phyloP scores from a whole-genome alignment of 2,113 vertebrate genomes.

The Thymallus thymallus region DNA sequence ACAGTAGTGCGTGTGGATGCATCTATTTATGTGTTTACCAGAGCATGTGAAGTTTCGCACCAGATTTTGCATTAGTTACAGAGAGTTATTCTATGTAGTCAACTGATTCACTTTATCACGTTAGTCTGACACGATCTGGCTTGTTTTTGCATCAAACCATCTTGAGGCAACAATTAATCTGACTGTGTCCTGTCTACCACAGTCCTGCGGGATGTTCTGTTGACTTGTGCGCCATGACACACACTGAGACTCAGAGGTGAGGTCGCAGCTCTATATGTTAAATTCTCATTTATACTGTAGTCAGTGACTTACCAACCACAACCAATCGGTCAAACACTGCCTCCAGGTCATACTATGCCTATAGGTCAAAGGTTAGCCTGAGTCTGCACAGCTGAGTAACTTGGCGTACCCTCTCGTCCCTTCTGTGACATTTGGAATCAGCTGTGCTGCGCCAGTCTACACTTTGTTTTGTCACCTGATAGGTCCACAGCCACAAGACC shows the following conservation, averaged over 20 bases:
- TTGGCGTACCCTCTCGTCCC: slow-evolving; percentile 20
- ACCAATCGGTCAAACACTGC: background rate
- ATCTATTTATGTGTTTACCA: background rate
- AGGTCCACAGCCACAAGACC: slow-evolving; percentile 47
- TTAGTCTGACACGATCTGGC: background rate
- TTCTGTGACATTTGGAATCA: slow-evolving; percentile 57
- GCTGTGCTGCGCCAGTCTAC: slow-evolving; percentile 29
- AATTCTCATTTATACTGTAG: background rate
- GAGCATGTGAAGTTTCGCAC: no score
- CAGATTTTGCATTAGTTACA: background rate
- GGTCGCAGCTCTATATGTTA: no score
- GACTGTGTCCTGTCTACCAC: no score
- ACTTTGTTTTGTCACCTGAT: slow-evolving; percentile 65
- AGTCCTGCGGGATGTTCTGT: no score
- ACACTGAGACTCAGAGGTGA: no score
- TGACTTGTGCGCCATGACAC: no score
- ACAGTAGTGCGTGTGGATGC: background rate
- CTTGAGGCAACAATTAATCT: no score
- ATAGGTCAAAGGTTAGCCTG: background rate
- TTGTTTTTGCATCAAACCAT: background rate
- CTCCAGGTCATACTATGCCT: background rate
- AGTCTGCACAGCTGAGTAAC: background rate
- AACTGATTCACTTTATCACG: background rate
- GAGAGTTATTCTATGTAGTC: background rate
- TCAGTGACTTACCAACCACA: background rate